phyloP scores from a whole-genome alignment of 1,140 invertebrate species.

The Camponotus floridanus region DNA sequence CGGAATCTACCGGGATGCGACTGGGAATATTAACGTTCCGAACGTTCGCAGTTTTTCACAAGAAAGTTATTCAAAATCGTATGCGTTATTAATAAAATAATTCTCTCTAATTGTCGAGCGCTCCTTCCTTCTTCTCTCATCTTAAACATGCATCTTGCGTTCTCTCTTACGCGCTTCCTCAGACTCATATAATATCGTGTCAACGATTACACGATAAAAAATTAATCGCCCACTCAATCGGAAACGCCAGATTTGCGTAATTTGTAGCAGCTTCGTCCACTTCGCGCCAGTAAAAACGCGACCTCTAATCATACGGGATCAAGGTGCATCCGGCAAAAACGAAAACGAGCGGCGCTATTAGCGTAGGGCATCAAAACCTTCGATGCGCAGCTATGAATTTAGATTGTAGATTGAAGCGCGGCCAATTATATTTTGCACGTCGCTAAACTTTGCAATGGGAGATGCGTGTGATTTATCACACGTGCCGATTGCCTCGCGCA shows the following conservation, averaged over 20 bases:
- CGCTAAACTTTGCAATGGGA: conserved; percentile 66
- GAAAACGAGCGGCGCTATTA: conserved; percentile 26
- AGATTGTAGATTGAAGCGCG: conserved; percentile 70
- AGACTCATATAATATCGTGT: background rate
- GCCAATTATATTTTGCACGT: conserved; percentile 67
- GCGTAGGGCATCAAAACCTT: conserved; percentile 4
- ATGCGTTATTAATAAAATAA: background rate
- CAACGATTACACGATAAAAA: background rate
- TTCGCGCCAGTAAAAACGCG: conserved; percentile 32
- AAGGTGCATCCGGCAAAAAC: background rate
- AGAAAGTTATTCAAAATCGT: too few relatives aligned
- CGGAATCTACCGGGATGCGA: background rate
- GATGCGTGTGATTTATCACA: conserved; percentile 72
- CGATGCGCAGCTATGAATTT: conserved; percentile 64
- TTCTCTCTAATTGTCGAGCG: background rate
- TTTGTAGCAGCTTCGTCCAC: background rate
- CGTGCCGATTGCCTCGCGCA: conserved; percentile 57
- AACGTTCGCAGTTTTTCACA: background rate
- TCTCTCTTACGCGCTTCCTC: background rate
- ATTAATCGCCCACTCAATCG: background rate
- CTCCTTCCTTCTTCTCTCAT: background rate
- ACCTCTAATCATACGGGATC: conserved; percentile 38
- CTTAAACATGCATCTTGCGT: background rate
- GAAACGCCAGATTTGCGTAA: conserved; percentile 35
- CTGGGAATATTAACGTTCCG: background rate